Percentiles rank a stretch among this genome's conserved stretches.
Evolutionary conservation across 2,113 vertebrate species (phyloP).

Genomic region (Caracal caracal): DNA sequence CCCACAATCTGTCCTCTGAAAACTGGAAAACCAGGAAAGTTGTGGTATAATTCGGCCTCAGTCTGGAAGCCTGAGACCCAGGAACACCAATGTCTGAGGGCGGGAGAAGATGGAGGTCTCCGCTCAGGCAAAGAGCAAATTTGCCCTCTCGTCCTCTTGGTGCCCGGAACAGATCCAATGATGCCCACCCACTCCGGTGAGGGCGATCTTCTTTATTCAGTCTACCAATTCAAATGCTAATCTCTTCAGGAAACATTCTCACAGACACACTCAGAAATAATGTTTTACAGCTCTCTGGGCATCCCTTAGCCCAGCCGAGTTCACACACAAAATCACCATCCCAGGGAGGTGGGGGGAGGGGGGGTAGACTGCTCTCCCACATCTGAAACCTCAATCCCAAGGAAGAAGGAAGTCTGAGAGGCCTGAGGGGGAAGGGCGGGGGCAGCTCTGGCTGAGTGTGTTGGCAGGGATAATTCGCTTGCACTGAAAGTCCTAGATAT

Average conservation of each 20-base stretch:
- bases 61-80: background rate
- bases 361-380: background rate
- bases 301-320: background rate
- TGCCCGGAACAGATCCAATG: background rate
- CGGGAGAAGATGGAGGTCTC: background rate
- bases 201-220: background rate
- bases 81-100: background rate
- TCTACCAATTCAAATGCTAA: background rate
- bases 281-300: background rate
- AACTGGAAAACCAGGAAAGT: background rate
- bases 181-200: background rate
- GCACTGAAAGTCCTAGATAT: background rate
- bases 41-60: background rate
- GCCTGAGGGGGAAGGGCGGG: background rate
- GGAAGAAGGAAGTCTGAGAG: background rate
- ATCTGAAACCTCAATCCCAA: background rate
- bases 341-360: fast-evolving
- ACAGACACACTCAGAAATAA: background rate
- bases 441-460: background rate
- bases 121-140: background rate
- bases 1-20: background rate
- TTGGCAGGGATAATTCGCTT: background rate
- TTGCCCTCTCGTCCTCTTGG: background rate
- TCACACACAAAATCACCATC: background rate
- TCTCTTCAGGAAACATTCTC: background rate